Base-by-base conservation (phyloP, 1,140 invertebrate species). In the Cepaea nemoralis region DNA sequence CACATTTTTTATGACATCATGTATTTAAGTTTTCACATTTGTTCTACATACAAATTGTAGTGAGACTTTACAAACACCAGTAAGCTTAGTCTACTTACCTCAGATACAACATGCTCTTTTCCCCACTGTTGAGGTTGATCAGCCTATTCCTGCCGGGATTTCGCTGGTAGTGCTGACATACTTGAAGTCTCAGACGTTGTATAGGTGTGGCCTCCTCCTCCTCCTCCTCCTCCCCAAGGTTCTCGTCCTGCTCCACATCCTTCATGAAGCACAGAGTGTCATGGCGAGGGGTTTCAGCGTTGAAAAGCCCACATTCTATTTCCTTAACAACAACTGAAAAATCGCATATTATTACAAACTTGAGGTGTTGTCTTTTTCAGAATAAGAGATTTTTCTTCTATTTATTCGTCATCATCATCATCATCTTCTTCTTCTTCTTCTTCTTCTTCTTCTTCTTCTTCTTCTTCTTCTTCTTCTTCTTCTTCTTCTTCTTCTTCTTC, bases 241-340 rank as follows among this genome's bases (percentile, higher is more conserved):
- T 71, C 1, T 63, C 27, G 55, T 14, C 40, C 45, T 80, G 19
- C 12, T 79, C 40, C 5, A 33, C 45, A 27, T 77, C 69, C 33
- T 73, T 81, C 82, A 85, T 79, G n/a, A 85, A 66, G 22, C 84
- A 85, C 3, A 85, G 59, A 1, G 82, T 81, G 35, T 85, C 78
- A n/a, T 39, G 71, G 12, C 69, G 50, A 0, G 84, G 84, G n/a
- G 67, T 69, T 45, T 70, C 27, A 35, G 78, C 50, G 22, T 35
- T 71, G 16, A 83, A 42, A 3, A 85, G 63, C n/a, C 84, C 84
- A 2, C n/a, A 33, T 48, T 83, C 76, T 0, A 83, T 33, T 78
- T 85, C 84, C 50, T 80, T 85, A 3, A 82, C 84, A 0, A 77
- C 74, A 40, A 76, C 84, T 85, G 82, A 0, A 69, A 22, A 63